Evolutionary conservation across 2,888 invertebrate genomes (phyloP), one percentile per base, ranked within the genome.

Genomic region (Hipparchia semele): DNA sequence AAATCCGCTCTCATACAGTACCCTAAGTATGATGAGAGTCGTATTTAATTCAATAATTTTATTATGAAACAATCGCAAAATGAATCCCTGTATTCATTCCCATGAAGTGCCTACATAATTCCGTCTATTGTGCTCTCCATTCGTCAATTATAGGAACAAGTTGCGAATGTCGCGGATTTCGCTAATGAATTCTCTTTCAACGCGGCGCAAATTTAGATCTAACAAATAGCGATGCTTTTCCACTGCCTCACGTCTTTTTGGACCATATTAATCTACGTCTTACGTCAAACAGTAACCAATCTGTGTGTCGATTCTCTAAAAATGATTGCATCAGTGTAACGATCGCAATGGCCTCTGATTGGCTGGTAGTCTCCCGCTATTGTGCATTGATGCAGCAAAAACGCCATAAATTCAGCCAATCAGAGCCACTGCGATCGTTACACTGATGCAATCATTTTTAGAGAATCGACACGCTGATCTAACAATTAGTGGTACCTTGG

Each of bases 151-250:
- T 69, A 61, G 71, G 65, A 68, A 71, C 66, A 69, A 72, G 58
- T 70, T 58, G 56, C 33, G 72, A 66, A 62, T 68, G 33, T 64
- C 74, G 72, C 53, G 74, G 74, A 72, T 72, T 74, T 66, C 54
- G 70, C 46, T 74, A 74, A 74, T 72, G 72, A 72, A 74, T 74
- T 69, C 72, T 72, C 74, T 74, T 74, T 69, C 69, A 66, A 67
- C 70, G 70, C 62, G 46, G 51, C 69, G 67, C 65, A 69, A 72
- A 74, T 72, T 74, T 74, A 45, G 67, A 70, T 70, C 67, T 72
- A 56, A 72, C 67, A 72, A 72, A 74, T 64, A 62, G 58, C 61
- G 53, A 3, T 33, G 51, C 66, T 51, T 69, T 46, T 69, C 56
- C 74, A 72, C 66, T 72, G 10, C 54, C 54, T 8, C 10, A 39